Percentiles rank a stretch among this genome's conserved stretches.
phyloP scores from a whole-genome alignment of 2,888 invertebrate species.

The Trissolcus japonicus region DNA sequence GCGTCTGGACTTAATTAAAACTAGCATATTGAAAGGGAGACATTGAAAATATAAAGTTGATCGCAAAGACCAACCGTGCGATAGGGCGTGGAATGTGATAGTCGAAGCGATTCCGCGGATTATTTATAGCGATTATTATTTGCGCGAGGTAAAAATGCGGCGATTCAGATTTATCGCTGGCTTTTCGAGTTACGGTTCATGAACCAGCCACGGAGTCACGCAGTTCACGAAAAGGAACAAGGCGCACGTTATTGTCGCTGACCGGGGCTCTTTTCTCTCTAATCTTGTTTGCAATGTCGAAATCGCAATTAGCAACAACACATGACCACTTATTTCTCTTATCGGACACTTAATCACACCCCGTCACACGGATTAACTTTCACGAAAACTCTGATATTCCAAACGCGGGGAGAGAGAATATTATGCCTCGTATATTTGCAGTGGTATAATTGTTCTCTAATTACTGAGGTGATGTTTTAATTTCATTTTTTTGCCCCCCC shows the following conservation, averaged over 20 bases:
- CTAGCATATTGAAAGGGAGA: no score
- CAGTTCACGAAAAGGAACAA: constrained; percentile 54
- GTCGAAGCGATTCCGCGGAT: constrained; percentile 63
- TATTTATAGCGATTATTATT: constrained; percentile 71
- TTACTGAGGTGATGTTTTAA: constrained; percentile 35
- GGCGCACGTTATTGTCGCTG: constrained; percentile 38
- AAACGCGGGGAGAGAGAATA: constrained; percentile 11
- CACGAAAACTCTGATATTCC: constrained; percentile 26
- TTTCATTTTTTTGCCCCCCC: constrained; percentile 21
- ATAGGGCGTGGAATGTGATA: constrained; percentile 53
- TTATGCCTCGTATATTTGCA: constrained; percentile 8
- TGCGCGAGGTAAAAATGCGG: constrained; percentile 62
- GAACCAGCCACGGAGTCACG: constrained; percentile 67
- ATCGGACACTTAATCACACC: constrained; percentile 28
- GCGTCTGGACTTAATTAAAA: no score
- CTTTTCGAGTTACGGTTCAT: constrained; percentile 66
- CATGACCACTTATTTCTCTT: constrained; percentile 51
- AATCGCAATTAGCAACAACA: constrained; percentile 68
- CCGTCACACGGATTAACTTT: constrained; percentile 39
- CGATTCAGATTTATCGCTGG: constrained; percentile 70
- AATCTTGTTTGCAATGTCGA: constrained; percentile 67
- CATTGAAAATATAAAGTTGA: no score
- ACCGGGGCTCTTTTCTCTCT: constrained; percentile 55
- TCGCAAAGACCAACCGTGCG: no score
- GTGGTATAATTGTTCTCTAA: constrained; percentile 31